Evolutionary conservation across 2,888 invertebrate species (phyloP), one percentile per base, ranked within the genome.

Genomic region (Atethmia centrago): DNA sequence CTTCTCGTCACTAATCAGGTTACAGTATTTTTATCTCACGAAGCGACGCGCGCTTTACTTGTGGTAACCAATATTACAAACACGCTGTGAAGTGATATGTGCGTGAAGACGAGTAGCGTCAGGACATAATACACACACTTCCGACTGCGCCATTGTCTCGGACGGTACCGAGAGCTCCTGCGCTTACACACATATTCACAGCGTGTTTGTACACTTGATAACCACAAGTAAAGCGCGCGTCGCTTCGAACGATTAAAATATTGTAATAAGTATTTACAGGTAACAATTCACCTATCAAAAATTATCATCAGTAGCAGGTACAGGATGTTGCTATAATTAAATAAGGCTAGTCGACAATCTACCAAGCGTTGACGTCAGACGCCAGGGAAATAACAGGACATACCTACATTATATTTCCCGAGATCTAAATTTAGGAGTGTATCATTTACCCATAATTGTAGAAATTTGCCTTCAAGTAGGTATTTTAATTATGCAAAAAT

Each of bases 341-440:
- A 25, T 63, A 8, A 25, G 10, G 28, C 21, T 25, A 47, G 19
- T 53, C 9, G 56, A 25, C 45, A 49, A 14, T 49, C 25, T 31
- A 49, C 45, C 47, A 21, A 40, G 12, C 14, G 28, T 63, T 67
- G 71, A 67, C 66, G 77, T 77, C 63, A 47, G 31, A 47, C 16
- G 16, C 16, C 62, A 66, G 19, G n/a, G 28, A 47, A 61, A 69
- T 40, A 45, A 36, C 21, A 47, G 47, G 21, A 16, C 4, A 7
- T 47, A 62, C 45, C 25, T 31, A 53, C 14, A 3, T 21, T 53
- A 42, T 65, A 64, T 14, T 47, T 53, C 31, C 14, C 14, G 25
- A 2, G 0, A 16, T 55, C 31, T 77, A 68, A 64, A 55, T 65
- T 77, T 68, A 68, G 40, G 9, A 36, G 49, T 49, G 47, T 56